A percentile compares a stretch with the other conserved stretches of the same genome.
Conservation (phyloP, 64 coral and sea anemone genomes). For the Dendrophyllia cribrosa region DNA sequence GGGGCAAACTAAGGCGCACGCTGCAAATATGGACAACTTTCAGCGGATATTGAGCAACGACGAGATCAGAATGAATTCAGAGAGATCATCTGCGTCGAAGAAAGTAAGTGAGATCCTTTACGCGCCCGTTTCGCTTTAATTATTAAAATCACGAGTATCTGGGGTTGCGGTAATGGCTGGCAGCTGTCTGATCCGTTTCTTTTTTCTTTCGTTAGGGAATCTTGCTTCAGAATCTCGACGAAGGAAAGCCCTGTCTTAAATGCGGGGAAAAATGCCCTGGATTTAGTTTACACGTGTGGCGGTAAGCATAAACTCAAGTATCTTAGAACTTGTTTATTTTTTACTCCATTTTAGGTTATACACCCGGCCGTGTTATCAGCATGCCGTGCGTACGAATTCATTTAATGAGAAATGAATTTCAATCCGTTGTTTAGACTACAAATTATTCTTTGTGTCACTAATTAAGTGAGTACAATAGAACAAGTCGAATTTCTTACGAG, state of each 20-base stretch:
- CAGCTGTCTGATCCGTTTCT: not conserved
- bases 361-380: not conserved
- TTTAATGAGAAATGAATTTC: constrained; percentile 16
- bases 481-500: not conserved
- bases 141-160: constrained; percentile 47
- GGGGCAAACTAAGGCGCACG: not conserved
- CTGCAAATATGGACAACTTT: constrained; percentile 32
- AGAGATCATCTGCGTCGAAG: constrained; percentile 82
- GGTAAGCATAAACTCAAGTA: constrained; percentile 60
- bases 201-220: constrained; percentile 69
- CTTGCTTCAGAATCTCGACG: constrained; percentile 86
- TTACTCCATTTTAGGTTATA: constrained; percentile 4
- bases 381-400: not conserved
- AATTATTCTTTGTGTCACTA: constrained; percentile 37
- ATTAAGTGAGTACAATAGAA: constrained; percentile 12
- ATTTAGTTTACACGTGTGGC: constrained; percentile 91
- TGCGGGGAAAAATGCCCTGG: constrained; percentile 85
- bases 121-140: constrained; percentile 3
- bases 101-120: constrained; percentile 36
- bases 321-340: constrained; percentile 35
- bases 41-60: constrained; percentile 36
- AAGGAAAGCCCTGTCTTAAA: constrained; percentile 87
- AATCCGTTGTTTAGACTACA: constrained; percentile 26
- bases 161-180: not conserved
- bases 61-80: constrained; percentile 68